Evolutionary conservation across 2,888 invertebrate genomes (phyloP), one percentile per base, ranked within the genome.

Genomic region (Adelphocoris suturalis): DNA sequence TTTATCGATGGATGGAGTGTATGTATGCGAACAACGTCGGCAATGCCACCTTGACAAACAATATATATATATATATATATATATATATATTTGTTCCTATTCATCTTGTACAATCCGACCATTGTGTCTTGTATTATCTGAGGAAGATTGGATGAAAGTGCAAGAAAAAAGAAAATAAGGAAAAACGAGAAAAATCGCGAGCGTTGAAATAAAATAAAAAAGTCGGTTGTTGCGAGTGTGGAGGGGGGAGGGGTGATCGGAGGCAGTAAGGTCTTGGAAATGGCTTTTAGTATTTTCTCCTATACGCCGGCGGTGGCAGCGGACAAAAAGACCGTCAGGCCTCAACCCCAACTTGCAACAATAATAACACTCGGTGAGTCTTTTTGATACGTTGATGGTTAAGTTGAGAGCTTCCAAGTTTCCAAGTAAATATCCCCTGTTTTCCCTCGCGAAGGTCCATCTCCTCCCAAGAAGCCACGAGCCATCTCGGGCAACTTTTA

Each of bases 331-430:
- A 68, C 68, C 68, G 68, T 23, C 5, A 68, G 68, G 68, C 68
- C 68, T 68, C 68, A 68, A 19, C 68, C 68, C 68, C 68, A 82
- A 82, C 82, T 82, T 82, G 82, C 47, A 82, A 82, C 82, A 82
- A 52, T 82, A 48, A 82, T 82, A 52, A 82, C 82, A 82, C 48
- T 27, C 23, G 82, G 82, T 52, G 82, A 52, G 82, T 52, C 82
- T 82, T 78, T 78, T 82, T 82, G 82, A 82, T 82, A 52, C 82
- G 82, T 82, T 82, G 82, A 82, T 82, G 82, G 82, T 82, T 82
- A 82, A 82, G 82, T 82, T 82, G 82, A 82, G 82, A 82, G 82
- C 52, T 52, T 82, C 82, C 48, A 52, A 82, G 52, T 82, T 82
- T 52, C 52, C 82, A 23, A 82, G 82, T 82, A 82, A 52, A 82